A percentile compares a stretch with the other conserved stretches of the same genome.
Conservation (phyloP, 2,888 invertebrate species). For the Tipula unca region DNA sequence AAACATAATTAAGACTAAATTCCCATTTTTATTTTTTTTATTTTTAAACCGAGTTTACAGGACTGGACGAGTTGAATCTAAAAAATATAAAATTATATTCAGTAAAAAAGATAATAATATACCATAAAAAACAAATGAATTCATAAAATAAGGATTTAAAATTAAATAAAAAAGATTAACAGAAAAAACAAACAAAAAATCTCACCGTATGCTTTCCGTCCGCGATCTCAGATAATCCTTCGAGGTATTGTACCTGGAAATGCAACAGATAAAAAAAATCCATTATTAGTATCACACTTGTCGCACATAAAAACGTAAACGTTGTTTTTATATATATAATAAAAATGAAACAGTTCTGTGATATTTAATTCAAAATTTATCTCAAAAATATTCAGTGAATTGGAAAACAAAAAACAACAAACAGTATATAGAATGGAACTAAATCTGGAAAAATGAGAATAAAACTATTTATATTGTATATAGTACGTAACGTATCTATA, state of each 20-base stretch:
- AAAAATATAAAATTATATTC: background rate
- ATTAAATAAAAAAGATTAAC: background rate
- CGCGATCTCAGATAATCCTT: constrained; percentile 75
- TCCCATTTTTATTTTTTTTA: background rate
- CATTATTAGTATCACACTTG: too few species aligned
- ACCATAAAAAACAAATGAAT: background rate
- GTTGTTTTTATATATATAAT: background rate
- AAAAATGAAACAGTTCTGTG: background rate
- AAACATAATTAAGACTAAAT: background rate
- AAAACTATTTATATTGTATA: background rate
- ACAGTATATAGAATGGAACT: background rate
- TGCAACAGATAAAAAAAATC: background rate
- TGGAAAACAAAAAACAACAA: background rate
- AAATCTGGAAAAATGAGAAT: background rate
- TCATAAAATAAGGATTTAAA: background rate
- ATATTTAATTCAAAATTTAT: background rate
- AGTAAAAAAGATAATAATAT: background rate
- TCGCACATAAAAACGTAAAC: background rate
- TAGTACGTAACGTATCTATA: background rate
- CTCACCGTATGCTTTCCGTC: constrained; percentile 74
- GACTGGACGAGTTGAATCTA: constrained; percentile 10
- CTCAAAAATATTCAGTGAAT: background rate
- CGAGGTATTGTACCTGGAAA: constrained; percentile 58
- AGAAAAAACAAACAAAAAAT: background rate
- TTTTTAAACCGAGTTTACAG: background rate